These are phyloP conservation scores for Sander vitreus DNA, from an alignment of 2,113 vertebrate genomes.

Conservation along the genomic window DNA sequence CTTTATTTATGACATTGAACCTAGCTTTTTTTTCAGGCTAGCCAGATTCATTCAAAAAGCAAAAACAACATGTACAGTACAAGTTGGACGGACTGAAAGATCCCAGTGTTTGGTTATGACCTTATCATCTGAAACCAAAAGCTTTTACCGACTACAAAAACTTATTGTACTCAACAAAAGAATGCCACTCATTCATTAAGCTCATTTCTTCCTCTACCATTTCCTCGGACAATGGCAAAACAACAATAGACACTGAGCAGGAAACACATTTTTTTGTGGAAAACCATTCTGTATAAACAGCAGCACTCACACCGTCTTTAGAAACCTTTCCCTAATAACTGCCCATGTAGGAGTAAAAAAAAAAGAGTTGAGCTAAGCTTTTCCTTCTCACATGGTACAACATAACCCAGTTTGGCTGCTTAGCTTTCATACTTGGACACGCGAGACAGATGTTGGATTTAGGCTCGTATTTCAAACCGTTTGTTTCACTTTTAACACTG, in stretches of 20 bases:
- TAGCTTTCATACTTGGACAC: background rate
- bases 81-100: background rate
- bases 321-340: background rate
- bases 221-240: background rate
- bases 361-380: no score
- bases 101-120: background rate
- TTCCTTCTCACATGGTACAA: no score
- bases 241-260: constrained; percentile 3
- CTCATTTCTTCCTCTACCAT: background rate
- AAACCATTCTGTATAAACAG: background rate
- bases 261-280: constrained; percentile 6
- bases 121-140: background rate
- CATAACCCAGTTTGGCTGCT: background rate
- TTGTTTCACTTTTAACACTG: background rate
- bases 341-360: no score
- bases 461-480: background rate
- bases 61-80: background rate
- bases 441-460: background rate
- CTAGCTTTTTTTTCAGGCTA: background rate
- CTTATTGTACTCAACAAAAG: background rate
- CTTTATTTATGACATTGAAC: no score
- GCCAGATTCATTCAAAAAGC: background rate
- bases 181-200: background rate
- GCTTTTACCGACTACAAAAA: background rate
- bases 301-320: background rate